A percentile compares a stretch with the other conserved stretches of the same genome.
These are phyloP conservation scores for Alligator sinensis DNA, from an alignment of 2,113 vertebrate genomes.

Conservation along the genomic window DNA sequence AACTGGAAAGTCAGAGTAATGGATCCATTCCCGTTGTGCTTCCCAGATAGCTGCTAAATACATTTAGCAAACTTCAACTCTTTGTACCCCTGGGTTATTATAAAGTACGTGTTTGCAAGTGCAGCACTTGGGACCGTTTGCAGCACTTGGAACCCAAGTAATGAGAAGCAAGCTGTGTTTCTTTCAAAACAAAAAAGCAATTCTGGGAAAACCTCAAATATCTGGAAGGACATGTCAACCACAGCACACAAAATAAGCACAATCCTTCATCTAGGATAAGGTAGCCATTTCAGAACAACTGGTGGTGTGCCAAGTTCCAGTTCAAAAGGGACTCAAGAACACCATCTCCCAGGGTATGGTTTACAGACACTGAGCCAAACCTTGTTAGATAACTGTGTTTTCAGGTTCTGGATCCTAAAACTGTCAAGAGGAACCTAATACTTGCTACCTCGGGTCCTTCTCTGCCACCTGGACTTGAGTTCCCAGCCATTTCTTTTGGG, in stretches of 20 bases:
- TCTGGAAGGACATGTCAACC: not conserved
- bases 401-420: not conserved
- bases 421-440: not conserved
- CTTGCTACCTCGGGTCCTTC: not conserved
- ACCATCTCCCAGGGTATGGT: not conserved
- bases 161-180: not conserved
- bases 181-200: not conserved
- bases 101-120: not conserved
- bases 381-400: not conserved
- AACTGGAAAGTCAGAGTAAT: not conserved
- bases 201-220: not conserved
- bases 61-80: not conserved
- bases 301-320: not conserved
- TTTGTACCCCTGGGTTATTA: not conserved
- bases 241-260: not conserved
- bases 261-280: not conserved
- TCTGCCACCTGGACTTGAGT: not conserved
- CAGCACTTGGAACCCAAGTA: not conserved
- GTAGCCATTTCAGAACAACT: not conserved
- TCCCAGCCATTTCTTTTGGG: not conserved
- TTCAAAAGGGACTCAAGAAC: not conserved
- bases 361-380: not conserved
- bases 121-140: not conserved
- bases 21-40: not conserved
- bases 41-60: not conserved